These are phyloP conservation scores for Palaemon carinicauda DNA, from an alignment of 1,140 invertebrate species.

Conservation along the genomic window DNA sequence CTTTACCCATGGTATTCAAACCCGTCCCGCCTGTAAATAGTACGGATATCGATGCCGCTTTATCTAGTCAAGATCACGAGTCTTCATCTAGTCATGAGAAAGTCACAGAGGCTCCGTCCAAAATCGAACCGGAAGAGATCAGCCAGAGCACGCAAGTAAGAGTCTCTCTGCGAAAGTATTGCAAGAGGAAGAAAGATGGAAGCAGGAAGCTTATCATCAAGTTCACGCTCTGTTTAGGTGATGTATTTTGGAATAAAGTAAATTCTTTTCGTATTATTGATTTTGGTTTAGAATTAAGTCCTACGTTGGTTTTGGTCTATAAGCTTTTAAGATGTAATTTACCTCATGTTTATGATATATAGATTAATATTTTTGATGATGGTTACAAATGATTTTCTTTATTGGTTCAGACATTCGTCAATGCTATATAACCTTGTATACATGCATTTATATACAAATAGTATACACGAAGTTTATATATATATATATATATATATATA, in stretches of 20 bases:
- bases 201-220: conserved; percentile 34
- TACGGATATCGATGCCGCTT: not conserved
- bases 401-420: too few relatives aligned
- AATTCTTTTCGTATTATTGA: too few relatives aligned
- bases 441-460: too few relatives aligned
- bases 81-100: not conserved
- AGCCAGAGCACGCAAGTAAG: conserved; percentile 30
- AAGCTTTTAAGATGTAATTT: not conserved
- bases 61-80: not conserved
- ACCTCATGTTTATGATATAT: not conserved
- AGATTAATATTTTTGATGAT: too few relatives aligned
- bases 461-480: too few relatives aligned
- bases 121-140: not conserved
- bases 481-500: too few relatives aligned
- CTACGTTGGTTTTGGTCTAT: not conserved
- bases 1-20: conserved; percentile 33
- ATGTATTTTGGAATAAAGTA: too few relatives aligned
- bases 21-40: not conserved
- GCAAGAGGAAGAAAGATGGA: conserved; percentile 23
- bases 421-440: too few relatives aligned
- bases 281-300: not conserved
- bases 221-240: conserved; percentile 48
- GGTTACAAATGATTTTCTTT: not conserved
- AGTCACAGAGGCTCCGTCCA: not conserved
- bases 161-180: conserved; percentile 33